These are phyloP conservation scores for Sericinus montela DNA, from an alignment of 2,888 invertebrate genomes.

Conservation along the genomic window DNA sequence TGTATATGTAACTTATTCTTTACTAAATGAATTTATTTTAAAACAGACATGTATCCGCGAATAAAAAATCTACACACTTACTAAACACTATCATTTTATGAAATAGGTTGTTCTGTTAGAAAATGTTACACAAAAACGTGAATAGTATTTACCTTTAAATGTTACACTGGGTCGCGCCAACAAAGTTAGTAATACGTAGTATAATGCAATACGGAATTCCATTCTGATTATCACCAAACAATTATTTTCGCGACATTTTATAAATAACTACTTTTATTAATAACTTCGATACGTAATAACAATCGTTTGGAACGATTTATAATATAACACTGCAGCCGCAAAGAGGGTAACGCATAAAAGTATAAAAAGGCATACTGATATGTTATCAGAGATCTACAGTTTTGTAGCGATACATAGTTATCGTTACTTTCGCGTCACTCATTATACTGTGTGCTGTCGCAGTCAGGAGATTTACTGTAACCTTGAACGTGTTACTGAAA, in stretches of 20 bases:
- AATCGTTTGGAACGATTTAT: slow-evolving; percentile 26
- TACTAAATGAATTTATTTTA: no score
- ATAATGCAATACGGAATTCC: slow-evolving; percentile 38
- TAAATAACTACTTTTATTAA: slow-evolving; percentile 1
- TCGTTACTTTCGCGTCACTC: slow-evolving; percentile 42
- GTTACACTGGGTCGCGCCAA: slow-evolving; percentile 34
- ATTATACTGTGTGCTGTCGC: slow-evolving; percentile 27
- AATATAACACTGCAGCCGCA: slow-evolving; percentile 15
- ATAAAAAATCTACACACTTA: no score
- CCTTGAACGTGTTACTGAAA: slow-evolving; percentile 28
- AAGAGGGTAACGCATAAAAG: slow-evolving; percentile 36
- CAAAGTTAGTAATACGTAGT: slow-evolving; percentile 40
- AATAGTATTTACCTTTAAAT: slow-evolving; percentile 29
- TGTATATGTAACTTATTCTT: no score
- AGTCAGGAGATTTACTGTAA: slow-evolving; percentile 34
- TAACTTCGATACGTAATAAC: slow-evolving; percentile 18
- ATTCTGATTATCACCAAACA: slow-evolving; percentile 33
- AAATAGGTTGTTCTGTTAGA: no score
- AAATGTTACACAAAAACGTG: no score
- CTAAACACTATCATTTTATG: no score
- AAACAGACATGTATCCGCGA: no score
- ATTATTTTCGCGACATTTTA: slow-evolving; percentile 22
- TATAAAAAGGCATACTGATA: slow-evolving; percentile 50
- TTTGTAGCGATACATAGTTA: slow-evolving; percentile 31
- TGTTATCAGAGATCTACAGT: slow-evolving; percentile 57